Evolutionary conservation across 2,797 vertebrate genomes (phyloP).

Genomic region (Sternotherus odoratus): DNA sequence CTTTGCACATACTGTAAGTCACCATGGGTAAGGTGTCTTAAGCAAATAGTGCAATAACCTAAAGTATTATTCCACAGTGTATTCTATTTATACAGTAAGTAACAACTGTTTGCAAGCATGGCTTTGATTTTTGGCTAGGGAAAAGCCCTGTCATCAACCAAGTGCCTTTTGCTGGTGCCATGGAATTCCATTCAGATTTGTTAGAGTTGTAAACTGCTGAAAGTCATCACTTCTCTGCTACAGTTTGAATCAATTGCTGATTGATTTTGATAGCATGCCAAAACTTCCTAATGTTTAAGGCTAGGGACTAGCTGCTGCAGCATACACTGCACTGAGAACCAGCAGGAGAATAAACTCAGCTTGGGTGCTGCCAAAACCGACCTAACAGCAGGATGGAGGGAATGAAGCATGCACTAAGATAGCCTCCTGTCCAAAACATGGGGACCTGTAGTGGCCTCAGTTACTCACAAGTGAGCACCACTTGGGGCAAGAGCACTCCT

Average conservation of each 20-base stretch:
- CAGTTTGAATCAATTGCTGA: neutral
- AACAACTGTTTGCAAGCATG: neutral
- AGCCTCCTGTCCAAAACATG: neutral
- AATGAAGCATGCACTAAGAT: neutral
- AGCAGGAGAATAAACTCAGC: neutral
- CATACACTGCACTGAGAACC: neutral
- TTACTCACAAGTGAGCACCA: neutral
- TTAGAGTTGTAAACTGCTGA: neutral
- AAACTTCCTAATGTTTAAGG: neutral
- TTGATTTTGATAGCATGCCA: neutral
- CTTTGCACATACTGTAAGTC: no score
- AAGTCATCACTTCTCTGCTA: neutral
- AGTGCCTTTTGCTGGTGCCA: neutral
- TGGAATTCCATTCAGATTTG: neutral
- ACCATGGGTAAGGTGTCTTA: no score
- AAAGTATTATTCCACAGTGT: no score
- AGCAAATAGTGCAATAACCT: no score
- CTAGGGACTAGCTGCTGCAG: neutral
- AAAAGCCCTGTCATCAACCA: neutral
- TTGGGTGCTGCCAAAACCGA: neutral
- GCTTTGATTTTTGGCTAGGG: slow-evolving; percentile 40
- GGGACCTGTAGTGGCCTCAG: neutral
- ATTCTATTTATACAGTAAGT: no score
- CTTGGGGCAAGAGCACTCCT: neutral
- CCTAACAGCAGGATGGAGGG: neutral